phyloP scores from a whole-genome alignment of 1,140 invertebrate species.

The Plectrocnemia conspersa region DNA sequence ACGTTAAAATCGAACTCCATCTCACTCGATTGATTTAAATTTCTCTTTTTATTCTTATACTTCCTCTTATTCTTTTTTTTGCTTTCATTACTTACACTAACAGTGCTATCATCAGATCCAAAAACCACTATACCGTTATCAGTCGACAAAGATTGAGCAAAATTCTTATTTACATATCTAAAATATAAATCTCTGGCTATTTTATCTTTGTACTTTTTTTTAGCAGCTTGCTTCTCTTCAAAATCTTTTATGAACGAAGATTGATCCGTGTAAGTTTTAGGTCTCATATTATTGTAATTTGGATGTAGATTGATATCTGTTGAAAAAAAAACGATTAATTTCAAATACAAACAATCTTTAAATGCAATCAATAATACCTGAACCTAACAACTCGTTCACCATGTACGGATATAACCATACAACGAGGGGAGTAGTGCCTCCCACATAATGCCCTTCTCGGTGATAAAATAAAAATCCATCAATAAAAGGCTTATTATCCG shows the following conservation, averaged over 20 bases:
- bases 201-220: conserved; percentile 17
- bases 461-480: conserved; percentile 84
- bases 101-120: conserved; percentile 1
- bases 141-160: not conserved
- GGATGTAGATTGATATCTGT: conserved; percentile 47
- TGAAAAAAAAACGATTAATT: not conserved
- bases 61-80: conserved; percentile 13
- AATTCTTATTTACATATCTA: conserved; percentile 3
- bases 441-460: conserved; percentile 68
- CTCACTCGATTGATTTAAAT: too few species aligned
- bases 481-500: conserved; percentile 44
- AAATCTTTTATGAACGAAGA: conserved; percentile 50
- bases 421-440: conserved; percentile 76
- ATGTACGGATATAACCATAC: conserved; percentile 86
- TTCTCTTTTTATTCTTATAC: not conserved
- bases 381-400: conserved; percentile 73
- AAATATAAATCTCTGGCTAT: conserved; percentile 5
- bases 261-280: conserved; percentile 47
- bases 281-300: conserved; percentile 44
- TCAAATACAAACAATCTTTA: not conserved
- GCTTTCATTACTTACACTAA: not conserved
- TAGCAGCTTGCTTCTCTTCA: conserved; percentile 38
- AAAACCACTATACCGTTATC: conserved; percentile 17
- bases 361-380: conserved; percentile 31
- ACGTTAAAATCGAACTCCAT: conserved; percentile 19